Base-by-base conservation (phyloP, 2,113 vertebrate genomes). In the Seriola rivoliana region DNA sequence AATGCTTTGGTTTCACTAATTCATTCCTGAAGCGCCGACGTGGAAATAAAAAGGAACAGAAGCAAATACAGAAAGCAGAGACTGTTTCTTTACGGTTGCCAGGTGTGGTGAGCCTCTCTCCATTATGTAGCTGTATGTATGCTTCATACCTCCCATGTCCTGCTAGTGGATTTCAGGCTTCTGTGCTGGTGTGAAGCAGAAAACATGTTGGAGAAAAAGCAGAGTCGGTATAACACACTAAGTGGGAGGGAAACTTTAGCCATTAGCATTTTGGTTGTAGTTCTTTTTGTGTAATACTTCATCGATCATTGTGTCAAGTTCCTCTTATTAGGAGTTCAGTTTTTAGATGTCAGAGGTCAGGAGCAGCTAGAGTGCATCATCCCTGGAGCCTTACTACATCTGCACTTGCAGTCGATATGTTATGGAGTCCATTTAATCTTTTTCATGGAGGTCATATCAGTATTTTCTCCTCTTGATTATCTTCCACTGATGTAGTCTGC, bases 51-150 rank as follows among this genome's bases (percentile, higher is more conserved):
- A 73, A 65, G 17, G 11, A 14, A 60, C 60, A 50, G 58, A 67
- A 44, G 32, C 72, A 74, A 67, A 74, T 67, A 71, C 42, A 70
- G 71, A 77, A 64, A 82, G n/a, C 52, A 79, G 73, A 75, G 32
- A 46, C 42, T 58, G 44, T 54, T 38, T 29, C 65, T 8, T 52
- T 8, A 36, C 16, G 12, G 52, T 42, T 71, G n/a, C 65, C n/a
- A 59, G 42, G 32, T 69, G 16, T 36, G 71, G n/a, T 25, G 44
- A 44, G 12, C 14, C 14, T 54, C 23, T 60, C 13, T 44, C 54
- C 58, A 38, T 48, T 59, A 66, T 71, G 32, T 40, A 32, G 72
- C 60, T 66, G 23, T 63, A 50, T 78, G 36, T 29, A 58, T 16
- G 7, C 64, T 52, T 23, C 12, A 9, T 55, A 29, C 8, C 50